phyloP scores from a whole-genome alignment of 1,140 invertebrate species.

The Bombus turneri region DNA sequence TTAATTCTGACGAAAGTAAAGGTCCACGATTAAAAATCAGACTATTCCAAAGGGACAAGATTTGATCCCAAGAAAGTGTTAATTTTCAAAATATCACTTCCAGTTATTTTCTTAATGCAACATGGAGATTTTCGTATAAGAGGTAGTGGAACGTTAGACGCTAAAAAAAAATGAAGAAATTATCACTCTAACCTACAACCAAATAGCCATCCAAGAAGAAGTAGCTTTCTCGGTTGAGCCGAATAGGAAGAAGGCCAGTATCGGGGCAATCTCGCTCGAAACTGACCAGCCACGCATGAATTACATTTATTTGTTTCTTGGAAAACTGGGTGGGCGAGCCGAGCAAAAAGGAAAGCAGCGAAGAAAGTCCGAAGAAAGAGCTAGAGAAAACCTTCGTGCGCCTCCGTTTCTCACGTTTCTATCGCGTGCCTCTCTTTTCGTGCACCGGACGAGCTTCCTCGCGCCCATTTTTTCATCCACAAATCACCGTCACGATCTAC shows the following conservation, averaged over 20 bases:
- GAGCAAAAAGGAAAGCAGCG: background rate
- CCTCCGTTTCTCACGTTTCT: background rate
- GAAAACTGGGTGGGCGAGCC: conserved; percentile 4
- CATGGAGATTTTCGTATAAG: background rate
- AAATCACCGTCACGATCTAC: conserved; percentile 11
- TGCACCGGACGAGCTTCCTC: background rate
- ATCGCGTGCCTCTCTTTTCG: conserved; percentile 13
- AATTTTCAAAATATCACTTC: background rate
- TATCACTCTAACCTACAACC: background rate
- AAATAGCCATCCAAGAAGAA: background rate
- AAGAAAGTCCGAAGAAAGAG: background rate
- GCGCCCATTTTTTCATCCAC: background rate
- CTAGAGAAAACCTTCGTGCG: background rate
- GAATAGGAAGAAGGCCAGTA: background rate
- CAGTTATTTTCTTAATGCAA: background rate
- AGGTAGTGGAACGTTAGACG: no score
- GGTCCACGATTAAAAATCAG: no score
- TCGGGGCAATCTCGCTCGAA: conserved; percentile 3
- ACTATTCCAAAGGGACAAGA: no score
- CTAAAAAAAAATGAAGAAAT: background rate
- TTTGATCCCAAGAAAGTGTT: no score
- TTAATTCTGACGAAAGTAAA: no score
- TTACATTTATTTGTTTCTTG: conserved; percentile 55
- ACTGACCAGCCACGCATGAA: conserved; percentile 37
- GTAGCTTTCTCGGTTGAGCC: background rate